Evolutionary conservation across 2,888 invertebrate genomes (phyloP).

Genomic region (Plutella xylostella): DNA sequence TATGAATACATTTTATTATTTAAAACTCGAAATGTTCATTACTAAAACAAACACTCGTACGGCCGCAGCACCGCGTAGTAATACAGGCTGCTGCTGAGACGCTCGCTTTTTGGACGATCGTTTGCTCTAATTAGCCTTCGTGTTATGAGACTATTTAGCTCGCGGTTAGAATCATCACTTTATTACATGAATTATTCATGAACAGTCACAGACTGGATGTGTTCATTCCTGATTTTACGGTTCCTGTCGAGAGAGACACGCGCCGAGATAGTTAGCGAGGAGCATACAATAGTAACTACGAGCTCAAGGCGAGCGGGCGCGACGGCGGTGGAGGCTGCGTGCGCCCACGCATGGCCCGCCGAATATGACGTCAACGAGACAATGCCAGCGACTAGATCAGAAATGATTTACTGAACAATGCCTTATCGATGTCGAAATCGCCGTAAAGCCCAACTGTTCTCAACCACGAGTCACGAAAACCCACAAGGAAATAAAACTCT

Average conservation of each 20-base stretch:
- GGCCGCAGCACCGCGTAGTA: slow-evolving; percentile 64
- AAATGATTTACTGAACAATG: slow-evolving; percentile 3
- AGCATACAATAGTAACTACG: slow-evolving; percentile 20
- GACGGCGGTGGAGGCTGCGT: slow-evolving; percentile 19
- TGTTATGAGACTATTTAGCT: slow-evolving; percentile 6
- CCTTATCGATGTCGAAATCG: slow-evolving; percentile 7
- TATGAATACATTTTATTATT: slow-evolving; percentile 70
- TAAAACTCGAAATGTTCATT: slow-evolving; percentile 69
- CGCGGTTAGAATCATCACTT: slow-evolving; percentile 10
- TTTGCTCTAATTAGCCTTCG: slow-evolving; percentile 9
- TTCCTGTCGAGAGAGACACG: not conserved
- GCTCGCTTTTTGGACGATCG: slow-evolving; percentile 5
- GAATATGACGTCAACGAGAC: slow-evolving; percentile 24
- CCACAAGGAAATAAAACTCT: too few relatives aligned
- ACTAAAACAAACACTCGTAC: slow-evolving; percentile 69
- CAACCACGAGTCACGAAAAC: not conserved
- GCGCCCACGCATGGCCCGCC: slow-evolving; percentile 51
- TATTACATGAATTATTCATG: slow-evolving; percentile 10
- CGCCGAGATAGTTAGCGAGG: not conserved
- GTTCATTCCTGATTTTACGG: slow-evolving; percentile 12
- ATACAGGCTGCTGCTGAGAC: slow-evolving; percentile 51
- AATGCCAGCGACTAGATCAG: not conserved
- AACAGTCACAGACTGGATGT: slow-evolving; percentile 3
- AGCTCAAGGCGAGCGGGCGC: slow-evolving; percentile 52
- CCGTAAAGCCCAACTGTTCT: not conserved